Conservation (phyloP, 2,888 invertebrate genomes). For the Acronicta alni region DNA sequence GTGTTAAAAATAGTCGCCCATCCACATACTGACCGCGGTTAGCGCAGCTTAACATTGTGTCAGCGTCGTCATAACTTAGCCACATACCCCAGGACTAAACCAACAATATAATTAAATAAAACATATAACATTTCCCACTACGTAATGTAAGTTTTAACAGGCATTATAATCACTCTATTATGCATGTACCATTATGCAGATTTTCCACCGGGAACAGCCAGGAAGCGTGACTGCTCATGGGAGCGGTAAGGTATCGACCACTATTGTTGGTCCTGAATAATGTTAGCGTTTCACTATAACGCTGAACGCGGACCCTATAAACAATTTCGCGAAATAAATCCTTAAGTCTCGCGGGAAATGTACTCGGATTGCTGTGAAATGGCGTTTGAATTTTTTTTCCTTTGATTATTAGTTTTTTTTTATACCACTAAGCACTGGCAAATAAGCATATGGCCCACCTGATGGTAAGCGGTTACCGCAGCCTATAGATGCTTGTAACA, state of each 20-base stretch:
- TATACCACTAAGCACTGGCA: no score
- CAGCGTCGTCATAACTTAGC: no score
- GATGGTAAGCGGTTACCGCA: no score
- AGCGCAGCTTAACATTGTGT: no score
- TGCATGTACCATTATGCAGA: slow-evolving; percentile 73
- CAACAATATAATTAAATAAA: slow-evolving; percentile 30
- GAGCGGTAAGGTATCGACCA: slow-evolving; percentile 67
- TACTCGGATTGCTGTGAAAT: slow-evolving; percentile 53
- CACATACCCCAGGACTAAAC: background rate
- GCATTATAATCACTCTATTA: slow-evolving; percentile 71
- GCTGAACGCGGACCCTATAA: slow-evolving; percentile 75
- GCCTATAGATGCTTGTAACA: no score
- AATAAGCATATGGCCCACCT: no score
- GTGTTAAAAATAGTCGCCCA: no score
- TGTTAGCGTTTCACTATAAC: slow-evolving; percentile 76
- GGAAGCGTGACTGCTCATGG: slow-evolving; percentile 79
- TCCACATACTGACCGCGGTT: no score
- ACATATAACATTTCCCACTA: slow-evolving; percentile 18
- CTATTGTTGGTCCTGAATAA: slow-evolving; percentile 79
- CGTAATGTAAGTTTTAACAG: slow-evolving; percentile 51
- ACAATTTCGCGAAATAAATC: slow-evolving; percentile 84
- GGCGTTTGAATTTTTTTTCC: slow-evolving; percentile 43
- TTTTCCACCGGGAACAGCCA: slow-evolving; percentile 71
- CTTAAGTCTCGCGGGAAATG: slow-evolving; percentile 64
- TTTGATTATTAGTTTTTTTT: no score